phyloP scores from a whole-genome alignment of 2,113 vertebrate species.

The Semnornis frantzii region DNA sequence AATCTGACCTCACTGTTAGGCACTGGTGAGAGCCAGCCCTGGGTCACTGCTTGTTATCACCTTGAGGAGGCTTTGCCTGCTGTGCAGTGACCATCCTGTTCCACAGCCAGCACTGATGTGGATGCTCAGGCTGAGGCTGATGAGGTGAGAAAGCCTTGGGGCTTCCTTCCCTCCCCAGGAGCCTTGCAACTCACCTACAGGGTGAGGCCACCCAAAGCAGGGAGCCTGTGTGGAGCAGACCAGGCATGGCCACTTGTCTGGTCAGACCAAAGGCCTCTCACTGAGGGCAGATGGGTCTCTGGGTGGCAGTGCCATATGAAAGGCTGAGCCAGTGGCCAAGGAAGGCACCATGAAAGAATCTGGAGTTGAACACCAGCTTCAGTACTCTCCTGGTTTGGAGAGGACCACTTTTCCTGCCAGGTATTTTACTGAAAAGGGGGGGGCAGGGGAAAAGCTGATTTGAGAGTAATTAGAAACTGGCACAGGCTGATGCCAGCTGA shows the following conservation, averaged over 20 bases:
- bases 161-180: background rate
- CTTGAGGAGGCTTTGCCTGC: background rate
- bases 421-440: background rate
- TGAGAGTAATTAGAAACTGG: background rate
- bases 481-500: background rate
- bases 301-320: background rate
- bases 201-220: background rate
- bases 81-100: background rate
- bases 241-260: background rate
- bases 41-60: fast-evolving
- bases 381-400: background rate
- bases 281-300: background rate
- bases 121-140: fast-evolving
- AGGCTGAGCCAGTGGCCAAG: background rate
- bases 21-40: background rate
- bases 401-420: background rate
- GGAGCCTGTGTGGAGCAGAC: background rate
- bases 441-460: background rate
- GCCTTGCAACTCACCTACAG: background rate
- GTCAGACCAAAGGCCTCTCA: background rate
- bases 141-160: background rate
- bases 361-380: background rate
- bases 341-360: background rate
- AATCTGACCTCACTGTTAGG: background rate
- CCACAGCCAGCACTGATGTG: fast-evolving